Percentiles rank a stretch among this genome's conserved stretches.
Evolutionary conservation across 2,888 invertebrate genomes (phyloP).

Genomic region (Sialis fuliginosa): DNA sequence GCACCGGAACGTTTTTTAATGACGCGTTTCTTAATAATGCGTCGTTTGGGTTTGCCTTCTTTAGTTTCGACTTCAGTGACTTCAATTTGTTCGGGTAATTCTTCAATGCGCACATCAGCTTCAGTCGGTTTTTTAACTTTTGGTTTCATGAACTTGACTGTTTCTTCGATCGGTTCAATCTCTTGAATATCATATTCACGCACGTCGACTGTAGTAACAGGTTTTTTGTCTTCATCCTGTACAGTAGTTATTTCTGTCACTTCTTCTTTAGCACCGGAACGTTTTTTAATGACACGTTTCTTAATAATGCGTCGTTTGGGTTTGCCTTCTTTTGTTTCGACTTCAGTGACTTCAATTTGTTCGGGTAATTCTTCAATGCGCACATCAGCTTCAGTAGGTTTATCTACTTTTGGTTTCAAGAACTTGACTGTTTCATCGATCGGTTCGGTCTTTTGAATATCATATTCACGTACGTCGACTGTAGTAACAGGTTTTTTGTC

Average conservation of each 20-base stretch:
- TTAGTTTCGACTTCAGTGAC: slow-evolving; percentile 12
- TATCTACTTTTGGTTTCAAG: slow-evolving; percentile 1
- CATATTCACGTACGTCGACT: slow-evolving; percentile 7
- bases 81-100: slow-evolving; percentile 13
- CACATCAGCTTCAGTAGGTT: slow-evolving; percentile 8
- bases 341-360: slow-evolving; percentile 14
- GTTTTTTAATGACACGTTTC: slow-evolving; percentile 18
- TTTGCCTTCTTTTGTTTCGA: slow-evolving; percentile 12
- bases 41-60: slow-evolving; percentile 10
- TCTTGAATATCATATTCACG: slow-evolving; percentile 11
- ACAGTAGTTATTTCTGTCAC: slow-evolving; percentile 22
- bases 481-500: slow-evolving; percentile 15
- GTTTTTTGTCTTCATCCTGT: slow-evolving; percentile 14
- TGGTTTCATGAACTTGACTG: slow-evolving; percentile 9
- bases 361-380: slow-evolving; percentile 15
- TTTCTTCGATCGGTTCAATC: slow-evolving; percentile 11
- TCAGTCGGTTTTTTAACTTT: slow-evolving; percentile 5
- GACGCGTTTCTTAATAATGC: slow-evolving; percentile 12
- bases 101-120: slow-evolving; percentile 9
- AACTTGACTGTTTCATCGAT: not conserved
- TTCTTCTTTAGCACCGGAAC: slow-evolving; percentile 17
- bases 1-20: slow-evolving; percentile 17
- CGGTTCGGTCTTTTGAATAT: not conserved
- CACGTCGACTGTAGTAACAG: slow-evolving; percentile 8
- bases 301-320: slow-evolving; percentile 10